Evolutionary conservation across 2,797 vertebrate genomes (phyloP).

Genomic region (Muscicapa striata): DNA sequence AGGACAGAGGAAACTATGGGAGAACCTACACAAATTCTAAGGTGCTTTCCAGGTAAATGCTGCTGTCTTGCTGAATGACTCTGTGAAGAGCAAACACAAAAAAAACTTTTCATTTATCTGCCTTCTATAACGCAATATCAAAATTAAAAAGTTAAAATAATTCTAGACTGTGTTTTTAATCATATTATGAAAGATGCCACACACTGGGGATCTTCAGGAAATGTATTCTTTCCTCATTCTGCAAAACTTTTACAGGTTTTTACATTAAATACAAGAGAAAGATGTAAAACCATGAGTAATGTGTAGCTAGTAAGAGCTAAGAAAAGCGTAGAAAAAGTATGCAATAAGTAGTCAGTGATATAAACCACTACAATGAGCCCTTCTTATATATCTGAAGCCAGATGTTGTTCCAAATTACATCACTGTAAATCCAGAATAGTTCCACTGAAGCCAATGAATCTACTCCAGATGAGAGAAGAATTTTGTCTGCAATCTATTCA

Average conservation of each 20-base stretch:
- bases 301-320: background rate
- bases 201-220: background rate
- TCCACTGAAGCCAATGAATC: slow-evolving; percentile 47
- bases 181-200: background rate
- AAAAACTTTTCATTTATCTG: background rate
- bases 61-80: background rate
- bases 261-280: background rate
- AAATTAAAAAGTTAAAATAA: background rate
- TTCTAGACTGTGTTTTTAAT: background rate
- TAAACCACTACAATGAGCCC: background rate
- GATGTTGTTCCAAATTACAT: slow-evolving; percentile 61
- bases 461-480: slow-evolving; percentile 62
- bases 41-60: background rate
- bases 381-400: slow-evolving; percentile 30
- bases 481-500: slow-evolving; percentile 44
- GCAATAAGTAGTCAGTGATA: slow-evolving; percentile 43
- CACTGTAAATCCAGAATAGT: slow-evolving; percentile 59
- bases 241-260: background rate
- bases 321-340: background rate
- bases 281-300: background rate
- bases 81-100: background rate
- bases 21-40: background rate
- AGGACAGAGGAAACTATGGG: background rate
- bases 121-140: background rate
- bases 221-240: background rate